A percentile compares a stretch with the other conserved stretches of the same genome.
Evolutionary conservation across 2,113 vertebrate genomes (phyloP).

Genomic region (Trachemys scripta): DNA sequence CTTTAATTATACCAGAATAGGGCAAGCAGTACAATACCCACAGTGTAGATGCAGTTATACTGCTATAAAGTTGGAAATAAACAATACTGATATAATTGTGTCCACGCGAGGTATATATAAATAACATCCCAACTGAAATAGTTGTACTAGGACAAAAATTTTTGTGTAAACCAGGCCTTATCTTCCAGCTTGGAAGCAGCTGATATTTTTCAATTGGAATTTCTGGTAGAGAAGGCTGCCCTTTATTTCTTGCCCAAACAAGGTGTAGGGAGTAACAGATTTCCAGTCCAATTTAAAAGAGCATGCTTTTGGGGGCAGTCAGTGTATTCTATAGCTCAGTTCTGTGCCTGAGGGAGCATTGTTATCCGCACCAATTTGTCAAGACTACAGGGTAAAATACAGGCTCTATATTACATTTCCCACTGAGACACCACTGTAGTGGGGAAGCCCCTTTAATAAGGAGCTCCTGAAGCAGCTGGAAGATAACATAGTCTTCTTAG

Average conservation of each 20-base stretch:
- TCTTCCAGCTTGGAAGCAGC: neutral
- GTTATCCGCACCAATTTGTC: neutral
- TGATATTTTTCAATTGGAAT: neutral
- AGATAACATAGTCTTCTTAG: neutral
- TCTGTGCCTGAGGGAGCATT: neutral
- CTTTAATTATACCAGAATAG: constrained; percentile 16
- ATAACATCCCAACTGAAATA: neutral
- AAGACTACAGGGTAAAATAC: rapidly evolving
- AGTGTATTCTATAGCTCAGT: neutral
- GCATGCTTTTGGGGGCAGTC: neutral
- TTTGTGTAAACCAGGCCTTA: neutral
- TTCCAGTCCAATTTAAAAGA: neutral
- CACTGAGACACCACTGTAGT: neutral
- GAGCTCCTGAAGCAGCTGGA: neutral
- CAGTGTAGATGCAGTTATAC: neutral
- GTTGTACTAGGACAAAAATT: neutral
- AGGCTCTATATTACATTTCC: neutral
- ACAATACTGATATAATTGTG: neutral
- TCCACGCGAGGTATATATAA: neutral
- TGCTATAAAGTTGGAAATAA: neutral
- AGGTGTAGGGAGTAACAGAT: neutral
- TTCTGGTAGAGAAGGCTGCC: neutral
- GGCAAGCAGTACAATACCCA: neutral
- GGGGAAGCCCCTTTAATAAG: neutral
- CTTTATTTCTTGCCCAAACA: constrained; percentile 2